Evolutionary conservation across 2,113 vertebrate species (phyloP), one percentile per base, ranked within the genome.

Genomic region (Casuarius casuarius): DNA sequence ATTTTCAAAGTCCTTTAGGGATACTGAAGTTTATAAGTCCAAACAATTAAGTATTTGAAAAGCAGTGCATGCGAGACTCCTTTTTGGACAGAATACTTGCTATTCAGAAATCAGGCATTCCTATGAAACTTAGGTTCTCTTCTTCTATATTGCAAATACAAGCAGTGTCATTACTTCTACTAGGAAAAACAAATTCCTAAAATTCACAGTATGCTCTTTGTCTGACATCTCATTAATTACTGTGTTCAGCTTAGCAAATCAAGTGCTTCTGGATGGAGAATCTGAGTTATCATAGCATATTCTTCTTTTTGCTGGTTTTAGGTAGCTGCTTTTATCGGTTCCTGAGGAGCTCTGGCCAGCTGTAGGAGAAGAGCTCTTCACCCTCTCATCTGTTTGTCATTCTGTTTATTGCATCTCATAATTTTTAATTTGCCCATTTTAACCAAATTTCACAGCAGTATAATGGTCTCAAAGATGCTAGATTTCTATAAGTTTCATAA

Each of bases 41-140:
- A 95, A 88, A 94, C 86, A 74, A 74, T 77, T 58, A 94, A 84
- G 9, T 17, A 62, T 90, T 93, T 80, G 8, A 77, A 80, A 83
- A 88, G 1, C 4, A 66, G 29, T 61, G 9, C 46, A 18, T 67
- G 76, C 76, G 28, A 89, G 33, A 83, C 1, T 4, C 9, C 5
- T 58, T 88, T 90, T 77, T 22, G 33, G 9, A 25, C 21, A 15
- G 23, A 76, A 10, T 40, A 5, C 2, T 68, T 92, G 9, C 8
- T 3, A 25, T 71, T 94, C 42, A 70, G 63, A 74, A 83, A 59
- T 62, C 5, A 0, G 0, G 4, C 66, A 73, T 79, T 79, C 12
- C 52, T 63, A 62, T 25, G 4, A 74, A 90, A 25, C 1, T 4
- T 17, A 33, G 14, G 33, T 74, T 93, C 9, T 90, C 26, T 62